phyloP scores from a whole-genome alignment of 2,797 vertebrate genomes.

The Avahi laniger region DNA sequence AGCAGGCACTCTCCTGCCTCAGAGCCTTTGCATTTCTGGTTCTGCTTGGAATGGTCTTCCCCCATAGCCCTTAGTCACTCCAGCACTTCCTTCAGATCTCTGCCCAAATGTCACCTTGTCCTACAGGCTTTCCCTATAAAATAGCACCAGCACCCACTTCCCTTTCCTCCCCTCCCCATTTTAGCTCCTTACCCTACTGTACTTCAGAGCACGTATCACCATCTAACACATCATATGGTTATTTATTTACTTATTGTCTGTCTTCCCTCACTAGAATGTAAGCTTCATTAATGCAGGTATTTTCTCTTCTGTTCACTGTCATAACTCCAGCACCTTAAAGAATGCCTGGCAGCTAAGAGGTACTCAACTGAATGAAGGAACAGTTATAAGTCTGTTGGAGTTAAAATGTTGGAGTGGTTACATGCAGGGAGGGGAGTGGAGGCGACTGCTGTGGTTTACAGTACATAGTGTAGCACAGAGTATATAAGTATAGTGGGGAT shows the following conservation, averaged over 20 bases:
- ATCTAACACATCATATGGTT: not conserved
- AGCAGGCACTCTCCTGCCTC: not conserved
- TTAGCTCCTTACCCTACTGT: not conserved
- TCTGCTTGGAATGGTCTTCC: not conserved
- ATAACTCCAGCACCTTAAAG: not conserved
- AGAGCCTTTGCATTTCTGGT: not conserved
- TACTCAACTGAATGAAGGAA: not conserved
- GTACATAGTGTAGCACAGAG: not conserved
- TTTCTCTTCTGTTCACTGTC: conserved; percentile 15
- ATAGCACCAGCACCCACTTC: not conserved
- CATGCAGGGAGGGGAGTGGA: not conserved
- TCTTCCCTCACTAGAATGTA: not conserved
- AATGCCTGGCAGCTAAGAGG: not conserved
- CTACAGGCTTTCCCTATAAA: not conserved
- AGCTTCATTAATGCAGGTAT: not conserved
- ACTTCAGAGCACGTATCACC: not conserved
- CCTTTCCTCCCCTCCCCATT: not conserved
- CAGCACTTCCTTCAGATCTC: not conserved
- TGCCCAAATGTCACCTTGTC: conserved; percentile 6
- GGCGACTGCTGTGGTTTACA: not conserved
- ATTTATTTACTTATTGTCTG: not conserved
- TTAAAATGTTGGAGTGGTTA: not conserved
- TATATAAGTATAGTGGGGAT: not conserved
- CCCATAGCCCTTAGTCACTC: not conserved
- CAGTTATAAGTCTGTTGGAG: not conserved